These are phyloP conservation scores for Lamproptera curius DNA, from an alignment of 2,888 invertebrate genomes.

Conservation along the genomic window DNA sequence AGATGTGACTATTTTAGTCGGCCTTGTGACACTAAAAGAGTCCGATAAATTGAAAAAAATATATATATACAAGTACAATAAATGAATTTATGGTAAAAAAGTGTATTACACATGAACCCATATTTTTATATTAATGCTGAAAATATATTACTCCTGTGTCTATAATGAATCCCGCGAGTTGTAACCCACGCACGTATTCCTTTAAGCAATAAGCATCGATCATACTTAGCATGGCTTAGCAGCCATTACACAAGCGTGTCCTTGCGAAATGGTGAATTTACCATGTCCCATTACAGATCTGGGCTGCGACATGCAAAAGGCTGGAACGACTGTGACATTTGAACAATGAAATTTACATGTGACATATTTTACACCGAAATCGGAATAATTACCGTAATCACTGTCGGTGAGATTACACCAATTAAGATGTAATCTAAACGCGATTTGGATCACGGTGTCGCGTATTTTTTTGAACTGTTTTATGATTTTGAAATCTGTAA, in stretches of 20 bases:
- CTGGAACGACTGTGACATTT: background rate
- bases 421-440: conserved; percentile 2
- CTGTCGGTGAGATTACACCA: background rate
- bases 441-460: background rate
- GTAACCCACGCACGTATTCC: conserved; percentile 1
- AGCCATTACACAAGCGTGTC: background rate
- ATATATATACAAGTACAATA: too few relatives aligned
- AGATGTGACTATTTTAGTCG: too few relatives aligned
- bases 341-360: conserved; percentile 13
- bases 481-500: too few relatives aligned
- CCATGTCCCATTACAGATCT: conserved; percentile 8
- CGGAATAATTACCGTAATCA: background rate
- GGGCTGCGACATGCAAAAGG: conserved; percentile 1
- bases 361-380: background rate
- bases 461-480: background rate
- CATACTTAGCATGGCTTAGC: background rate
- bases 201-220: conserved; percentile 5
- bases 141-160: background rate
- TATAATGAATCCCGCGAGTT: background rate
- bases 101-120: too few relatives aligned
- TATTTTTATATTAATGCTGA: background rate
- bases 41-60: too few relatives aligned
- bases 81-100: too few relatives aligned
- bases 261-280: conserved; percentile 6
- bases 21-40: too few relatives aligned